These are phyloP conservation scores for Macrophya annulata DNA, from an alignment of 2,888 invertebrate species.

Conservation along the genomic window DNA sequence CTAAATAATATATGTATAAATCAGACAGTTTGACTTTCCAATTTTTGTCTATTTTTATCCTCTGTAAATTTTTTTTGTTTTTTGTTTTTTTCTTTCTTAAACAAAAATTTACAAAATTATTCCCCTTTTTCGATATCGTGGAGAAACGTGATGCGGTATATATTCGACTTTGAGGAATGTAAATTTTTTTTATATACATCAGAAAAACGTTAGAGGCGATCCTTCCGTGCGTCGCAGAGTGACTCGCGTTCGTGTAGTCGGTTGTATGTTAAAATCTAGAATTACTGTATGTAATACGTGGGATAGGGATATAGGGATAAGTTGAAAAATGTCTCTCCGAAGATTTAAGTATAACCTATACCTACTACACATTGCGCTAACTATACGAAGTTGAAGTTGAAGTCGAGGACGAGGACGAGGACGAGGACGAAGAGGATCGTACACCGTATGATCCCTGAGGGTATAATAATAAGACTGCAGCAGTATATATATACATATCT, in stretches of 20 bases:
- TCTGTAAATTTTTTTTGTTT: not conserved
- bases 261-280: conserved; percentile 5
- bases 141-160: too few species aligned
- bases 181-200: too few species aligned
- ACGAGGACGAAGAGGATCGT: not conserved
- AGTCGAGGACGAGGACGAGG: not conserved
- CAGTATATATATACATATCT: too few species aligned
- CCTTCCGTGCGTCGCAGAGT: not conserved
- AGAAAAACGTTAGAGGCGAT: too few species aligned
- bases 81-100: too few species aligned
- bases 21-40: not conserved
- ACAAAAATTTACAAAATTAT: too few species aligned
- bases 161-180: too few species aligned
- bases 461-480: not conserved
- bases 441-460: not conserved
- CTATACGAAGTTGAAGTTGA: too few species aligned
- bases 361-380: not conserved
- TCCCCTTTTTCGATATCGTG: too few species aligned
- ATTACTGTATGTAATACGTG: not conserved
- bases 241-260: not conserved
- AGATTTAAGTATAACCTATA: conserved; percentile 14
- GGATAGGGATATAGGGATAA: not conserved
- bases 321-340: conserved; percentile 1
- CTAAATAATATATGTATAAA: not conserved
- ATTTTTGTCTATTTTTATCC: not conserved